Evolutionary conservation across 2,888 invertebrate species (phyloP).

Genomic region (Andrena bicolor): DNA sequence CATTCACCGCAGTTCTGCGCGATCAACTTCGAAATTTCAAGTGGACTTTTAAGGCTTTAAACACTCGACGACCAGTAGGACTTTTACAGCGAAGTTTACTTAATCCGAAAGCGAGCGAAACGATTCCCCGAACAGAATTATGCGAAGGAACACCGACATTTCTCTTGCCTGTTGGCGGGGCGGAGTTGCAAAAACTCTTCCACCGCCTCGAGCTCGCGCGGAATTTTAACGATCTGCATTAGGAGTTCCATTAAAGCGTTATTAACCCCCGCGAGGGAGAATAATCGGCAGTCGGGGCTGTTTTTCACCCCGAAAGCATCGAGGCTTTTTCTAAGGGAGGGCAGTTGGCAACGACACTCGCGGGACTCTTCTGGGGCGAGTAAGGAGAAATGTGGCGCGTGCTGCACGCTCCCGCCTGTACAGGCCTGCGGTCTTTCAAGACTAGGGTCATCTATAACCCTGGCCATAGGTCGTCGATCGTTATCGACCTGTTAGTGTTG

Average conservation of each 20-base stretch:
- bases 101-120: too few relatives aligned
- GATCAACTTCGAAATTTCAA: neutral
- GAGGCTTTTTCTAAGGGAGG: neutral
- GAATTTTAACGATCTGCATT: slow-evolving; percentile 4
- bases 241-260: slow-evolving; percentile 32
- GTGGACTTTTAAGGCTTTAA: neutral
- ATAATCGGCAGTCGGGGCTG: slow-evolving; percentile 17
- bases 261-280: neutral
- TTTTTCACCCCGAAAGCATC: neutral
- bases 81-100: too few relatives aligned
- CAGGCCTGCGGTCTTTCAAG: slow-evolving; percentile 66
- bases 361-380: slow-evolving; percentile 44
- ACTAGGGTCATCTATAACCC: slow-evolving; percentile 75
- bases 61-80: neutral
- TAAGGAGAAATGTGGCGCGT: slow-evolving; percentile 45
- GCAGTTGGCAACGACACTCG: slow-evolving; percentile 39
- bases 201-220: neutral
- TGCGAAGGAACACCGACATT: neutral
- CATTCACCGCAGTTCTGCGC: neutral
- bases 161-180: too few relatives aligned
- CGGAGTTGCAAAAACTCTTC: neutral
- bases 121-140: neutral
- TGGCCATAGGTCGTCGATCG: slow-evolving; percentile 75
- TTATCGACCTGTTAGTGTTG: slow-evolving; percentile 73
- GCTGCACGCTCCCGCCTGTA: slow-evolving; percentile 43